These are phyloP conservation scores for Bruchidius siliquastri DNA, from an alignment of 2,888 invertebrate genomes.

Conservation along the genomic window DNA sequence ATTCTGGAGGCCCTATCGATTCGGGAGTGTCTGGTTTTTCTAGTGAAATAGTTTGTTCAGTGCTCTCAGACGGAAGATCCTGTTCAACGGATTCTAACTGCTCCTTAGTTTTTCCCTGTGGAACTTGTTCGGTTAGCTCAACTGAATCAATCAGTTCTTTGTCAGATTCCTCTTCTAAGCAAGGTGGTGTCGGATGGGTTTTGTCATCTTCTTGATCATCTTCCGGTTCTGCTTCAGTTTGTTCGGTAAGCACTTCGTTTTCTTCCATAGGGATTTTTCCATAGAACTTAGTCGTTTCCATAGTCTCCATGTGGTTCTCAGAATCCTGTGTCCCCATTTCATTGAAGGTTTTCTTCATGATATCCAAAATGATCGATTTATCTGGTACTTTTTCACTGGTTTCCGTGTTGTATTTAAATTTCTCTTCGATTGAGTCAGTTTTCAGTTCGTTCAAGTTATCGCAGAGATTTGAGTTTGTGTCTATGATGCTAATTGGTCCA, in stretches of 20 bases:
- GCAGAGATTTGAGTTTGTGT: constrained; percentile 43
- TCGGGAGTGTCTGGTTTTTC: background rate
- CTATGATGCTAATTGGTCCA: constrained; percentile 23
- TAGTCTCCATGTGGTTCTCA: background rate
- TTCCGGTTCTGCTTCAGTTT: constrained; percentile 1
- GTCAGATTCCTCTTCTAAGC: background rate
- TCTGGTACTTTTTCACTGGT: constrained; percentile 50
- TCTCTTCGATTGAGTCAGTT: constrained; percentile 9
- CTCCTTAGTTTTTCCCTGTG: background rate
- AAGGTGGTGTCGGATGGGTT: background rate
- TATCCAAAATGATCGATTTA: constrained; percentile 52
- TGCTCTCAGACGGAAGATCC: background rate
- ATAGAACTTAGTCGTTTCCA: background rate
- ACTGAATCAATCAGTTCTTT: background rate
- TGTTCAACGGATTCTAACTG: background rate
- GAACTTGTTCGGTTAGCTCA: background rate
- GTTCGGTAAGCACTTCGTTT: background rate
- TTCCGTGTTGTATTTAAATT: background rate
- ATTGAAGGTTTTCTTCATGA: constrained; percentile 57
- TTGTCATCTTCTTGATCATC: background rate
- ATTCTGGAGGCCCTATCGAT: constrained; percentile 8
- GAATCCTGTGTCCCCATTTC: constrained; percentile 19
- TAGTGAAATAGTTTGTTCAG: background rate
- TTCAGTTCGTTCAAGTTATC: constrained; percentile 21
- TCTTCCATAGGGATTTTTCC: background rate